Percentiles rank a stretch among this genome's conserved stretches.
phyloP scores from a whole-genome alignment of 2,113 vertebrate genomes.

The Ivindomyrus marchei region DNA sequence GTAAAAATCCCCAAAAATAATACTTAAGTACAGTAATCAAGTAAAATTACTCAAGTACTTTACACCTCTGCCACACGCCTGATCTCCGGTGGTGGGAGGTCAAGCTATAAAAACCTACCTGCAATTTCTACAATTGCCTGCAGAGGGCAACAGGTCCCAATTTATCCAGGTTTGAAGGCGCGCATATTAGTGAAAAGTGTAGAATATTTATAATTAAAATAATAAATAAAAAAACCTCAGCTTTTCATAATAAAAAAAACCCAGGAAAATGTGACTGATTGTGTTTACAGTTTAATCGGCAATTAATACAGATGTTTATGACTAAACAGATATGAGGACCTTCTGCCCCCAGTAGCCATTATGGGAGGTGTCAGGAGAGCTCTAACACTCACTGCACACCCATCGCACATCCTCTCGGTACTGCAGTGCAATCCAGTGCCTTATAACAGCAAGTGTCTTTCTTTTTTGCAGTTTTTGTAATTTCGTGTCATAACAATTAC shows the following conservation, averaged over 20 bases:
- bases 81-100: not conserved
- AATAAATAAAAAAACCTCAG: not conserved
- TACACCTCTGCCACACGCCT: not conserved
- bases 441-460: not conserved
- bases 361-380: not conserved
- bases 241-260: not conserved
- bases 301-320: not conserved
- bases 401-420: not conserved
- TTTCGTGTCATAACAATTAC: conserved; percentile 11
- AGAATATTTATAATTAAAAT: too few species aligned
- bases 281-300: not conserved
- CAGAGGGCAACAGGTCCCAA: not conserved
- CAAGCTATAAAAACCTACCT: not conserved
- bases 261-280: not conserved
- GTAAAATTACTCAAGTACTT: too few species aligned
- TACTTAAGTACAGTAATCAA: too few species aligned
- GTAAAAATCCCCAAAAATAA: too few species aligned
- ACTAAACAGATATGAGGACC: not conserved
- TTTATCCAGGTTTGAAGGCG: not conserved
- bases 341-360: not conserved
- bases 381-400: not conserved
- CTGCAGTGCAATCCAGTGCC: not conserved
- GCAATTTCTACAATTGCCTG: not conserved
- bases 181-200: not conserved
- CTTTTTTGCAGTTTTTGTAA: not conserved